Percentiles rank a stretch among this genome's conserved stretches.
Evolutionary conservation across 2,797 vertebrate genomes (phyloP).

Genomic region (Sorex maritimensis): DNA sequence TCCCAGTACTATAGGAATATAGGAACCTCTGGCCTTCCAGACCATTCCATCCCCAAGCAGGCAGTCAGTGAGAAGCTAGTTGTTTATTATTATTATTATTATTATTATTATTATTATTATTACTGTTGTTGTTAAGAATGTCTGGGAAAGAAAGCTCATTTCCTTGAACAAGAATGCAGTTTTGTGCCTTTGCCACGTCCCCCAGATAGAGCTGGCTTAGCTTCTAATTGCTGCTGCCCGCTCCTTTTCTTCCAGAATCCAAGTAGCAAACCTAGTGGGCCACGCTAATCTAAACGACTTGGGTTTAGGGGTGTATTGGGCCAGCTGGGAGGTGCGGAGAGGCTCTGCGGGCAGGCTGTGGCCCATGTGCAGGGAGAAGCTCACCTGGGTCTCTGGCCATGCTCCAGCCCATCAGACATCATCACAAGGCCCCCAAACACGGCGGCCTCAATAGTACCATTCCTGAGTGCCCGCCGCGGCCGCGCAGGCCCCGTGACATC

Average conservation of each 20-base stretch:
- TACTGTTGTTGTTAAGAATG: slow-evolving; percentile 47
- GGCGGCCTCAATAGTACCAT: slow-evolving; percentile 85
- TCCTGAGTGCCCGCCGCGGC: background rate
- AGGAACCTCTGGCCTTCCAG: background rate
- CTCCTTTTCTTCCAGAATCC: slow-evolving; percentile 75
- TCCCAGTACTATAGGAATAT: no score
- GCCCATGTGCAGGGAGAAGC: slow-evolving; percentile 44
- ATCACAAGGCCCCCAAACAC: slow-evolving; percentile 78
- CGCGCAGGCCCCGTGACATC: slow-evolving; percentile 80
- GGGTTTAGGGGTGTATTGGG: slow-evolving; percentile 61
- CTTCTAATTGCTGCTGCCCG: slow-evolving; percentile 83
- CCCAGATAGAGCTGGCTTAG: slow-evolving; percentile 72
- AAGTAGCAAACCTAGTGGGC: slow-evolving; percentile 78
- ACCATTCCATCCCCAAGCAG: background rate
- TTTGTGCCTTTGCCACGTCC: slow-evolving; percentile 71
- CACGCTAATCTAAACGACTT: slow-evolving; percentile 50
- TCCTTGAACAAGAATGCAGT: slow-evolving; percentile 79
- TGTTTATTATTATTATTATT: slow-evolving; percentile 13
- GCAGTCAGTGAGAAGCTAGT: slow-evolving; percentile 73
- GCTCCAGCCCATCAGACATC: slow-evolving; percentile 84
- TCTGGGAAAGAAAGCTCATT: slow-evolving; percentile 77
- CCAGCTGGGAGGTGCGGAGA: slow-evolving; percentile 73
- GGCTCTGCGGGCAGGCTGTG: slow-evolving; percentile 62
- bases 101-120: no score
- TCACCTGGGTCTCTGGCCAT: slow-evolving; percentile 72